Conservation (phyloP, 2,888 invertebrate species). For the Spodoptera exigua region DNA sequence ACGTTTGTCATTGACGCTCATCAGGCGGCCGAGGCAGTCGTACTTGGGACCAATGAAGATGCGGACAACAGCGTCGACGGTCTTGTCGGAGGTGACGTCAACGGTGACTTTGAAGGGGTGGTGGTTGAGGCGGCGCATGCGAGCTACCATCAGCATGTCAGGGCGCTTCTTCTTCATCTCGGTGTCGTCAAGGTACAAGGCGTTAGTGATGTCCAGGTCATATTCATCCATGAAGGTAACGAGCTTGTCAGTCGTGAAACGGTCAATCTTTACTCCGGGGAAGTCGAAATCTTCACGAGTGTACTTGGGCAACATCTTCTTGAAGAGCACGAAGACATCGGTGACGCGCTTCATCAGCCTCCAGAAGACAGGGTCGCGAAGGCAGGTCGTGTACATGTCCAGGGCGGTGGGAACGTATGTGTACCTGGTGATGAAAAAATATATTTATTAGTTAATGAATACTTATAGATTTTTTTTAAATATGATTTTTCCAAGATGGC, state of each 20-base stretch:
- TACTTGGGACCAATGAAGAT: slow-evolving; percentile 92
- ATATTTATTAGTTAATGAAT: background rate
- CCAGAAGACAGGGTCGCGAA: slow-evolving; percentile 93
- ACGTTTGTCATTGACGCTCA: slow-evolving; percentile 84
- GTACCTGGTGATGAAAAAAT: slow-evolving; percentile 68
- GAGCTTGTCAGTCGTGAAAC: slow-evolving; percentile 90
- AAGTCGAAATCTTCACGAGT: slow-evolving; percentile 89
- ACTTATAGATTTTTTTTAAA: too few relatives aligned
- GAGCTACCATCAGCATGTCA: slow-evolving; percentile 86
- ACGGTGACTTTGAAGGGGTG: slow-evolving; percentile 90
- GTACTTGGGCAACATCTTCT: slow-evolving; percentile 89
- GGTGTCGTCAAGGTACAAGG: slow-evolving; percentile 84
- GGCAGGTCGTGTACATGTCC: slow-evolving; percentile 90
- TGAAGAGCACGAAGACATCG: slow-evolving; percentile 89
- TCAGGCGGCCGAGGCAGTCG: slow-evolving; percentile 90
- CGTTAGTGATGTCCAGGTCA: slow-evolving; percentile 91
- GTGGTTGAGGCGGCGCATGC: slow-evolving; percentile 91
- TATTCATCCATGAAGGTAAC: slow-evolving; percentile 92
- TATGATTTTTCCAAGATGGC: too few relatives aligned
- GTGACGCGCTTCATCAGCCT: slow-evolving; percentile 90
- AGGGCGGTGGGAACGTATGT: slow-evolving; percentile 89
- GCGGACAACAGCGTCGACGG: slow-evolving; percentile 90
- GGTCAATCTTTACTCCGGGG: slow-evolving; percentile 91
- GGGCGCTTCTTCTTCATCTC: slow-evolving; percentile 86
- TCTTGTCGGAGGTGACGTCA: slow-evolving; percentile 88